phyloP scores from a whole-genome alignment of 2,888 invertebrate genomes.

The Patella pellucida region DNA sequence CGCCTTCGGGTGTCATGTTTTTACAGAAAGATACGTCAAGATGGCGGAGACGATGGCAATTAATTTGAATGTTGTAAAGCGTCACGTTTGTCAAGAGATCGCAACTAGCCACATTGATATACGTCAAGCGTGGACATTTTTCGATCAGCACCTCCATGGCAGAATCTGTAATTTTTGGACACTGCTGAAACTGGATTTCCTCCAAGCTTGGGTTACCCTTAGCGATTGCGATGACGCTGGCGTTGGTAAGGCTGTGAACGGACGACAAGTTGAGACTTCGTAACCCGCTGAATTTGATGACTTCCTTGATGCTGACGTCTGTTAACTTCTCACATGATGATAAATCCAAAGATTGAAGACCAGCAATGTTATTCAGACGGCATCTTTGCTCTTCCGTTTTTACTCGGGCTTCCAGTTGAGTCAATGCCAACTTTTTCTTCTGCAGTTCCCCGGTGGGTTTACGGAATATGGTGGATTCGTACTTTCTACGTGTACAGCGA shows the following conservation, averaged over 20 bases:
- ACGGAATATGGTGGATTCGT: conserved; percentile 51
- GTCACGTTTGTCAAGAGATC: conserved; percentile 77
- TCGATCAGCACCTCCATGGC: conserved; percentile 74
- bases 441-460: conserved; percentile 48
- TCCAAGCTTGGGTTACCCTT: conserved; percentile 81
- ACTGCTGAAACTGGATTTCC: conserved; percentile 78
- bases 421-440: conserved; percentile 31
- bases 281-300: conserved; percentile 79
- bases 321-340: conserved; percentile 81
- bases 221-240: conserved; percentile 78
- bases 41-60: conserved; percentile 75
- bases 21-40: conserved; percentile 75
- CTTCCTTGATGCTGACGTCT: conserved; percentile 80
- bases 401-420: conserved; percentile 28
- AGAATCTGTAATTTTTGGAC: conserved; percentile 80
- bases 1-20: conserved; percentile 58
- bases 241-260: conserved; percentile 79
- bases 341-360: conserved; percentile 77
- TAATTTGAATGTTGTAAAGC: conserved; percentile 73
- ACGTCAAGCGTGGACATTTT: conserved; percentile 73
- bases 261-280: conserved; percentile 77
- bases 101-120: conserved; percentile 77
- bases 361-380: conserved; percentile 51
- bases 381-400: conserved; percentile 33
- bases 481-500: conserved; percentile 45